Percentiles rank a stretch among this genome's conserved stretches.
Evolutionary conservation across 2,797 vertebrate genomes (phyloP).

Genomic region (Tokudaia tokunoshimensis): DNA sequence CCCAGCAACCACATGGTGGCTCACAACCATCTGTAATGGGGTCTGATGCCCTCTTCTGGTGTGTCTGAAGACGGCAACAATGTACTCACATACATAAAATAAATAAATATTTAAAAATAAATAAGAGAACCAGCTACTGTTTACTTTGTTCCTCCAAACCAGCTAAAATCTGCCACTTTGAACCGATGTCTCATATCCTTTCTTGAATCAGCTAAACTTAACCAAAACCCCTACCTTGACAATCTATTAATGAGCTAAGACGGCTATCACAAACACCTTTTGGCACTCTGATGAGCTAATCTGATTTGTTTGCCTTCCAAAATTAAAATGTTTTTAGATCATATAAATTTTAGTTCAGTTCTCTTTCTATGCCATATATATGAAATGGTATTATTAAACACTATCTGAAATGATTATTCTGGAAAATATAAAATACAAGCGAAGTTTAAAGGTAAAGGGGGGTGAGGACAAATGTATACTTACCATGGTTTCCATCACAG

Average conservation of each 20-base stretch:
- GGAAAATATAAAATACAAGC: constrained; percentile 25
- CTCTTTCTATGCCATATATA: neutral
- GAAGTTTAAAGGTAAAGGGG: constrained; percentile 16
- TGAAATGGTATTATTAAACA: constrained; percentile 37
- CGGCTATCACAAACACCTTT: neutral
- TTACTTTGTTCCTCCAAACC: constrained; percentile 16
- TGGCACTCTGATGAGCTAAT: constrained; percentile 28
- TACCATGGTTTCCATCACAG: neutral
- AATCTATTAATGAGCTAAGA: constrained; percentile 37
- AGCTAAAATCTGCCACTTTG: constrained; percentile 49
- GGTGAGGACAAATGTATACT: neutral
- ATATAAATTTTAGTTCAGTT: neutral
- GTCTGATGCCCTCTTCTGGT: too few species aligned
- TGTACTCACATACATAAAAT: too few species aligned
- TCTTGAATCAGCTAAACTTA: constrained; percentile 39
- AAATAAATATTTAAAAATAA: neutral
- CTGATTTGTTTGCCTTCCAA: constrained; percentile 54
- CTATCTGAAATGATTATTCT: constrained; percentile 34
- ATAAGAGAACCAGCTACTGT: constrained; percentile 34
- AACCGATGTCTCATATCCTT: constrained; percentile 25
- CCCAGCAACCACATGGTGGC: too few species aligned
- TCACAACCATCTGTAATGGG: too few species aligned
- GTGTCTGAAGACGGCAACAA: too few species aligned
- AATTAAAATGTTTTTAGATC: constrained; percentile 52
- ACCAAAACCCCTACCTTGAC: neutral